Evolutionary conservation across 37 sponge, comb jelly and placozoan species (phyloP), one percentile per base, ranked within the genome.

Genomic region (Aphrocallistes beatrix): DNA sequence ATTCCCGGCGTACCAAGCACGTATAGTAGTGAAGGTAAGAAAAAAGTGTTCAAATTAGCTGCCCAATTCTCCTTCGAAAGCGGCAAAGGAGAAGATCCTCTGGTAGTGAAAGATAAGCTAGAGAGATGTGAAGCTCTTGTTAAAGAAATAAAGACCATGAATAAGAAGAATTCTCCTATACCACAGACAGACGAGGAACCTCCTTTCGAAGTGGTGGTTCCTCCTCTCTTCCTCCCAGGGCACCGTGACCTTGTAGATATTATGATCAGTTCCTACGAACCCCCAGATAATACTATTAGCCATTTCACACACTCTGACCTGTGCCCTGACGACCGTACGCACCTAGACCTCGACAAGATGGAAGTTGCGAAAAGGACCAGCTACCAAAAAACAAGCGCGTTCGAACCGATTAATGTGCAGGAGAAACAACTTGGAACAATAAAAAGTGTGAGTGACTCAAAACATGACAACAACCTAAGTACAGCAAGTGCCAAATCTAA

Each of bases 231-330:
- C 1, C 10, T 19, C 21, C 75, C 75, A 19, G 3, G 10, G 25
- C 75, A 60, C n/a, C 75, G n/a, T 19, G 75, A 60, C 34, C 75
- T 60, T 19, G n/a, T 60, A 30, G 75, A 60, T 60, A 60, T 60
- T 19, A 60, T 60, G 75, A 19, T 25, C n/a, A 60, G 75, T 13
- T 60, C 75, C 34, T 60, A 60, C 21, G 75, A 25, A 32, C 75
- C 75, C 3, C 28, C 10, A 25, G 10, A 25, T 3, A 25, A 19
- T 60, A 25, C n/a, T 30, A 60, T 19, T 25, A 30, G 10, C n/a
- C n/a, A 19, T 13, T 25, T 25, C 75, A 30, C 3, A 1, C n/a
- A 19, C 8, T 60, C 75, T 3, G n/a, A 30, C 75, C 6, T 3
- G n/a, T 32, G 10, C n/a, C 10, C 10, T 3, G 28, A 60, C 1